Conservation (phyloP, 2,113 vertebrate genomes). For the Formicarius rufipectus region DNA sequence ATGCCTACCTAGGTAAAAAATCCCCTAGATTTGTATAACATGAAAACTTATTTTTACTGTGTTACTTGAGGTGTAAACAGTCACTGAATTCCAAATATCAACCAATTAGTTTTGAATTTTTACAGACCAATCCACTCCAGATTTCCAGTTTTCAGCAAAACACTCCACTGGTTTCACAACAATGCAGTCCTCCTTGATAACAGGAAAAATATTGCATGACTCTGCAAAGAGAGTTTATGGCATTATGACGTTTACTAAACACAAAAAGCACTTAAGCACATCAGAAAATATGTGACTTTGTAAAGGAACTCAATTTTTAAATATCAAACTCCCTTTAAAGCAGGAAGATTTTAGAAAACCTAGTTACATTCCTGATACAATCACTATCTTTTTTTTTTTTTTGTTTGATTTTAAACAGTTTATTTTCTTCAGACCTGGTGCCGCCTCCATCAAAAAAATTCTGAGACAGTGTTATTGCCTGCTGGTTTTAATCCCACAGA, state of each 20-base stretch:
- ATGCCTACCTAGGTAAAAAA: neutral
- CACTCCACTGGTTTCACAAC: neutral
- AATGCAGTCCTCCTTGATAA: neutral
- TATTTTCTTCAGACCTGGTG: neutral
- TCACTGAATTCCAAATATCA: constrained; percentile 23
- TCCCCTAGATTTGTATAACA: neutral
- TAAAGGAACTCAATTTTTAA: constrained; percentile 66
- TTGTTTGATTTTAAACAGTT: neutral
- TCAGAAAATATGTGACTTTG: constrained; percentile 62
- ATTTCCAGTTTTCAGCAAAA: constrained; percentile 2
- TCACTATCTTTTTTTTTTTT: neutral
- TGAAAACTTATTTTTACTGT: neutral
- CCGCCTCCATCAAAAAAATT: neutral
- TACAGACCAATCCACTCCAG: neutral
- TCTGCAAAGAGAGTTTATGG: constrained; percentile 63
- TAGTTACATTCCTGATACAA: constrained; percentile 36
- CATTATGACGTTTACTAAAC: constrained; percentile 71
- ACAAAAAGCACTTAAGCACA: constrained; percentile 56
- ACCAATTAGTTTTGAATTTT: neutral
- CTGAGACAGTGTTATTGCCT: neutral
- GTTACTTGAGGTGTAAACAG: neutral
- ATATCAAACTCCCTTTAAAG: constrained; percentile 67
- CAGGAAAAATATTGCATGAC: constrained; percentile 35
- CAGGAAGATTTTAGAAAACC: constrained; percentile 18
- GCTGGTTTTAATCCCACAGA: neutral